phyloP scores from a whole-genome alignment of 1,140 invertebrate species.

The Muscidifurax raptorellus region DNA sequence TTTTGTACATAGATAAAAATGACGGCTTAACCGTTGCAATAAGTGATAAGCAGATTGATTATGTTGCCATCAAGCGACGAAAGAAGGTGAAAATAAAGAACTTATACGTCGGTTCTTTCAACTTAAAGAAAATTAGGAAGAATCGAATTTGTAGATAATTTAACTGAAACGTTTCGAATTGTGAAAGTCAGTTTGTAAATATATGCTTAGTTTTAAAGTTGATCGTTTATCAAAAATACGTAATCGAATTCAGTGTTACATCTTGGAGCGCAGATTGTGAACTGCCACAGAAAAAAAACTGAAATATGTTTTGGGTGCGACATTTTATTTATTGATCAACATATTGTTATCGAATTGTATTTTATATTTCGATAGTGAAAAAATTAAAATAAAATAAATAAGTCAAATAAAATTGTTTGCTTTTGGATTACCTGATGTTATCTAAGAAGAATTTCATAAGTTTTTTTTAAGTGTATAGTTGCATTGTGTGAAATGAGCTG shows the following conservation, averaged over 20 bases:
- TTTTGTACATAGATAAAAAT: slow-evolving; percentile 50
- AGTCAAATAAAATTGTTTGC: neutral
- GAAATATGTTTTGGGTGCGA: slow-evolving; percentile 39
- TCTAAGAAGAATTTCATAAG: neutral
- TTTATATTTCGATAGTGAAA: slow-evolving; percentile 53
- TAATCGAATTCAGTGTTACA: slow-evolving; percentile 40
- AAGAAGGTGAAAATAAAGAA: slow-evolving; percentile 14
- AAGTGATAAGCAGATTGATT: slow-evolving; percentile 49
- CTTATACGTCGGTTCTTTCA: slow-evolving; percentile 30
- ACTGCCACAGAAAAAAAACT: slow-evolving; percentile 31
- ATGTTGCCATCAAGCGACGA: slow-evolving; percentile 41
- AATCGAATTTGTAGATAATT: slow-evolving; percentile 45
- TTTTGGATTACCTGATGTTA: neutral
- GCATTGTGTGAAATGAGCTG: slow-evolving; percentile 28
- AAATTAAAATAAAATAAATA: slow-evolving; percentile 35
- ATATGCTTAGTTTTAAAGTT: slow-evolving; percentile 39
- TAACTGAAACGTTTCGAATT: slow-evolving; percentile 37
- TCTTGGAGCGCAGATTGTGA: neutral
- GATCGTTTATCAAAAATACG: slow-evolving; percentile 29
- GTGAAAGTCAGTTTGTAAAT: slow-evolving; percentile 43
- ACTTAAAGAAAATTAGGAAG: slow-evolving; percentile 21
- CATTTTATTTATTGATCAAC: slow-evolving; percentile 48
- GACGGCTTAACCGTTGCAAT: slow-evolving; percentile 38
- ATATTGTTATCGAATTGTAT: slow-evolving; percentile 53
- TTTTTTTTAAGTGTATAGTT: neutral